Evolutionary conservation across 2,888 invertebrate species (phyloP).

Genomic region (Ceriagrion tenellum): DNA sequence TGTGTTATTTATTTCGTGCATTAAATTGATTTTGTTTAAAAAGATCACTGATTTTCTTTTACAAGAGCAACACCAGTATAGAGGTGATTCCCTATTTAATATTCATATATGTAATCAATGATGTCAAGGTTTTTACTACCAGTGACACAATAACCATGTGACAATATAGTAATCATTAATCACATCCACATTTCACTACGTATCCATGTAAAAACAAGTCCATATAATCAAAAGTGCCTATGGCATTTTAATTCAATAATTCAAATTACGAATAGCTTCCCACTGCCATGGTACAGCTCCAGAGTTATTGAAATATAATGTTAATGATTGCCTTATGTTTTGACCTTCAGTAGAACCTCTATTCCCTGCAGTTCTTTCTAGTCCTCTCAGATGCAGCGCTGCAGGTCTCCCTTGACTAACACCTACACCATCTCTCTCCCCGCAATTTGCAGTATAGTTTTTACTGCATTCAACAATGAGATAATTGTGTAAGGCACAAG

Average conservation of each 20-base stretch:
- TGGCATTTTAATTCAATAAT: background rate
- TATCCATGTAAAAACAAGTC: background rate
- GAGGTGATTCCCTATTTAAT: background rate
- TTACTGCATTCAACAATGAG: background rate
- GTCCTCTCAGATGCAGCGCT: no score
- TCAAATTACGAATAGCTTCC: background rate
- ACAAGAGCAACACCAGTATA: background rate
- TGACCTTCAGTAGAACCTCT: background rate
- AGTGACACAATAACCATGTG: background rate
- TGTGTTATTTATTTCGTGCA: background rate
- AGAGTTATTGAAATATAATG: background rate
- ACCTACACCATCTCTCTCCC: background rate
- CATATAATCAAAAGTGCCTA: background rate
- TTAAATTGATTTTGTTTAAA: background rate
- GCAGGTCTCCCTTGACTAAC: background rate
- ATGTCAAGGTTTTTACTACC: background rate
- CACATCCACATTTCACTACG: background rate
- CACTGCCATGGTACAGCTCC: background rate
- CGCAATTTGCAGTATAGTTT: background rate
- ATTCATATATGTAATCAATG: background rate
- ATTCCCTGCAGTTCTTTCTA: background rate
- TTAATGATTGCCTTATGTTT: background rate
- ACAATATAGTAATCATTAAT: background rate
- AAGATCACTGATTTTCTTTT: background rate
- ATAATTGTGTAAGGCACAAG: background rate